Base-by-base conservation (phyloP, 2,113 vertebrate genomes). In the Ginglymostoma cirratum region DNA sequence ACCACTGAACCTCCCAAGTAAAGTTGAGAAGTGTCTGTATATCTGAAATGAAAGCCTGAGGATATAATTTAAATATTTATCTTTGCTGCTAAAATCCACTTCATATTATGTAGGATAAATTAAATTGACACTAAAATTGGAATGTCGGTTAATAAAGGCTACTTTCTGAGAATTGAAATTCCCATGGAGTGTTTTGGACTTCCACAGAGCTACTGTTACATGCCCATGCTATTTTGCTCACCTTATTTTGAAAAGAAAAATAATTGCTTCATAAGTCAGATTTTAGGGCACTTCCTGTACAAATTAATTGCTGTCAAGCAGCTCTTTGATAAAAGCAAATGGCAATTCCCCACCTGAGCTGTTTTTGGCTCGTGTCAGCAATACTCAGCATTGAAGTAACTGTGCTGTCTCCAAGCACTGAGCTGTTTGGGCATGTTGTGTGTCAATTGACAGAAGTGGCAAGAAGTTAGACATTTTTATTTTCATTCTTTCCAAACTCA, bases 271-370 rank as follows among this genome's bases (percentile, higher is more conserved):
- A 7, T 23, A 23, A 93, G 6, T 93, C 38, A 66, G 1, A 65
- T 66, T 93, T 21, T 93, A 66, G 61, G 14, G 23, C 89, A 66
- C 61, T 67, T 92, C 87, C 30, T 65, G 65, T n/a, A 90, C 87
- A 90, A 55, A 34, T 65, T 66, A 34, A 93, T 93, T 66, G 61
- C 61, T 67, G 89, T 66, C n/a, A 93, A 93, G 55, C 89, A 67
- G 34, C 17, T 23, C 34, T n/a, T 66, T 93, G 8, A 66, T 93
- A 67, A 90, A 61, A 90, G 52, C 34, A 61, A 61, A 55, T 17
- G 48, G 24, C 14, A 90, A 14, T 5, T 86, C 23, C 45, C 45
- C 42, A 24, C 85, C 85, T 10, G 52, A 24, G 86, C 12, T 52
- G 2, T 30, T 89, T 89, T 48, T 55, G 48, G 2, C 27, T 24